Percentiles rank a stretch among this genome's conserved stretches.
Evolutionary conservation across 2,113 vertebrate genomes (phyloP).

Genomic region (Festucalex cinctus): DNA sequence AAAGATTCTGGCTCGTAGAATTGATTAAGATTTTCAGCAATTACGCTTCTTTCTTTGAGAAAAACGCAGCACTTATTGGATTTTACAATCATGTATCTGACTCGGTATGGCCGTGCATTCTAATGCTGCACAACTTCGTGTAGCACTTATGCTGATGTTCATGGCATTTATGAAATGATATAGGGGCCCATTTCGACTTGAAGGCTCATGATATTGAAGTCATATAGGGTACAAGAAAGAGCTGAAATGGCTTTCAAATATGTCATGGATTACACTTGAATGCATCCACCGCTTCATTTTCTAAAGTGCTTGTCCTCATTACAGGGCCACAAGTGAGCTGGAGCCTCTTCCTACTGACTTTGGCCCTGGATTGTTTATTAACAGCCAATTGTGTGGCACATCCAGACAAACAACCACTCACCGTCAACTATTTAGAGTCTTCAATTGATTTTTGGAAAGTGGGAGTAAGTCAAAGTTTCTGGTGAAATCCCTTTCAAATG

Average conservation of each 20-base stretch:
- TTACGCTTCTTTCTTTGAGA: constrained; percentile 64
- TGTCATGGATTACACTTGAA: too few species aligned
- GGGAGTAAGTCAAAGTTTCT: too few species aligned
- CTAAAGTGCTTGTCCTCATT: too few species aligned
- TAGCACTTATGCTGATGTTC: constrained; percentile 16
- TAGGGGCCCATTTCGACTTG: constrained; percentile 20
- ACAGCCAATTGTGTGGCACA: too few species aligned
- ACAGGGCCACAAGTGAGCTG: too few species aligned
- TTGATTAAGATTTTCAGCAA: constrained; percentile 72
- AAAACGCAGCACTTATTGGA: constrained; percentile 43
- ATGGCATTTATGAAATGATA: constrained; percentile 26
- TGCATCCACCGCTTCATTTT: too few species aligned
- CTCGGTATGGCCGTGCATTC: constrained; percentile 26
- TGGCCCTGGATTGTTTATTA: too few species aligned
- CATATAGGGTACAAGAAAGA: constrained; percentile 1
- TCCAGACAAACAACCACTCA: too few species aligned
- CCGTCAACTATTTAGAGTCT: too few species aligned
- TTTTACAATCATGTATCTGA: constrained; percentile 20
- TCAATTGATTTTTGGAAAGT: too few species aligned
- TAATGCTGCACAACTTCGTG: constrained; percentile 24
- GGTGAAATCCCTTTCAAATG: too few species aligned
- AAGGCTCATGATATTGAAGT: constrained; percentile 10
- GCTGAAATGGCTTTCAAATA: neutral
- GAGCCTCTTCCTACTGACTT: too few species aligned
- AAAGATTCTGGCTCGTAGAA: constrained; percentile 50